Base-by-base conservation (phyloP, 2,797 vertebrate species). In the Eulemur coronatus region DNA sequence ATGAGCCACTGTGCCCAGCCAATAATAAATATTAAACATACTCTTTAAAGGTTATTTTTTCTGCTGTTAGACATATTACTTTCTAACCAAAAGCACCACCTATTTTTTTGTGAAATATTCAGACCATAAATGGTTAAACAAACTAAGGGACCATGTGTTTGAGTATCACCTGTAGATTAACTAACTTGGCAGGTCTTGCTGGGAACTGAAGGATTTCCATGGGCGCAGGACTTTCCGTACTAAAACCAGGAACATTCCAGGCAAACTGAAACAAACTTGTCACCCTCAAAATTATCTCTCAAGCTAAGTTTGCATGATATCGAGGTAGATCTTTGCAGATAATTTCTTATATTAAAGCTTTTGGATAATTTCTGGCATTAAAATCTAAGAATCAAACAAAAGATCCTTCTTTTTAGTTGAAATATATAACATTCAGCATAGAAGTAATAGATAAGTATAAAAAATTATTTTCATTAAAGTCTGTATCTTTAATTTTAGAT, bases 401-500 rank as follows among this genome's bases (percentile, higher is more conserved):
- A 28, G 8, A 72, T 81, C 20, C 14, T 88, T 85, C 61, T 24
- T 96, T 93, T 94, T 79, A 86, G 26, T 85, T 94, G 48, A 92
- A 91, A 91, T 95, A 65, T 22, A 59, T 84, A 95, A 35, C 55
- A 70, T 84, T 72, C 15, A 81, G 20, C 41, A 76, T 84, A 48
- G n/a, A 75, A 69, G 6, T 79, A 94, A 94, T 96, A 73, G 70
- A 89, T 65, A 88, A 38, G n/a, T 50, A 84, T 89, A 92, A 95
- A 96, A 96, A 59, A 65, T 55, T 92, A 86, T 82, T 95, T 91
- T 94, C 57, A 90, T 88, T 73, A 70, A 96, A 89, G 20, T 7
- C 38, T 94, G 5, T 82, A 72, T 63, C 61, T 94, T 96, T 94
- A 78, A 86, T 96, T 96, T 96, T 70, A 88, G n/a, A 69, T 73